Percentiles rank a stretch among this genome's conserved stretches.
Conservation (phyloP, 2,113 vertebrate species). For the Gymnarchus niloticus region DNA sequence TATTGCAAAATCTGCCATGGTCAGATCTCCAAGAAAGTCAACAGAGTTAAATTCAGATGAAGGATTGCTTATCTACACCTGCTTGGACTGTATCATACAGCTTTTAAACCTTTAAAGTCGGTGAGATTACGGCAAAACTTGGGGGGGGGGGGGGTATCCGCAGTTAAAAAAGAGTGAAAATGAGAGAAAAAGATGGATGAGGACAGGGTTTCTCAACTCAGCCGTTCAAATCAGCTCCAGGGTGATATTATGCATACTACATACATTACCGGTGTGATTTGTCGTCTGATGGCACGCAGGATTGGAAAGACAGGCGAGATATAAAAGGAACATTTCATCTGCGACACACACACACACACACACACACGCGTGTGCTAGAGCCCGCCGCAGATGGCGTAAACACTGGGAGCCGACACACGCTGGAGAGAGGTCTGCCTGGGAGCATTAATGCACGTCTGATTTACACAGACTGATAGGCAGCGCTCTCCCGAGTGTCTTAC, state of each 20-base stretch:
- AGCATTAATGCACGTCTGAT: constrained; percentile 8
- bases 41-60: background rate
- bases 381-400: background rate
- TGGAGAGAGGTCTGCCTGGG: background rate
- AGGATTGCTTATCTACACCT: background rate
- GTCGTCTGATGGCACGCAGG: constrained; percentile 22
- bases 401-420: background rate
- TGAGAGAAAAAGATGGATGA: constrained; percentile 16
- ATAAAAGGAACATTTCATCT: background rate
- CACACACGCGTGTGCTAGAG: background rate
- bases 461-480: constrained; percentile 15
- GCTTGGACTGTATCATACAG: background rate
- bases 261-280: constrained; percentile 27
- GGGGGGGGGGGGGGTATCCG: background rate
- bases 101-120: background rate
- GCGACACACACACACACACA: background rate
- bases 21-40: background rate
- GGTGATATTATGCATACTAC: constrained; percentile 41
- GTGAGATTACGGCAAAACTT: background rate
- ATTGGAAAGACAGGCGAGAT: constrained; percentile 32
- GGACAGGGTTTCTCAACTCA: constrained; percentile 60
- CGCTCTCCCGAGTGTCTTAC: constrained; percentile 19
- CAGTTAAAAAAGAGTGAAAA: background rate
- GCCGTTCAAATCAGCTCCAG: constrained; percentile 70
- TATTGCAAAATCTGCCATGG: background rate